Conservation (phyloP, 2,888 invertebrate genomes). For the Caenorhabditis angaria region DNA sequence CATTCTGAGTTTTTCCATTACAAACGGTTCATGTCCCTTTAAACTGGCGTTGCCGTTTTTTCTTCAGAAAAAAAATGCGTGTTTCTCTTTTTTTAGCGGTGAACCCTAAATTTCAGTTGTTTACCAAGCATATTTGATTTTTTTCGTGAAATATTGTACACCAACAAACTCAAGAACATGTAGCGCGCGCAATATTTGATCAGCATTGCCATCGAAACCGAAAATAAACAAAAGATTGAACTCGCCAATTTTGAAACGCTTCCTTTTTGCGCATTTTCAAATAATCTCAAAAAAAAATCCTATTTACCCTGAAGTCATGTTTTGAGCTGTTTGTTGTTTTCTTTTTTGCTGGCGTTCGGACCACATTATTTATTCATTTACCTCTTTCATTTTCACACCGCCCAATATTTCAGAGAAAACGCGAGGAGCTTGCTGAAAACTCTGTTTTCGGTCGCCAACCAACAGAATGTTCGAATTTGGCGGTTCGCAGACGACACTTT, state of each 20-base stretch:
- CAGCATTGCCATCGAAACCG: not conserved
- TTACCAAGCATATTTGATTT: not conserved
- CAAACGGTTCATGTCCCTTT: too few relatives aligned
- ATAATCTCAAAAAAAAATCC: not conserved
- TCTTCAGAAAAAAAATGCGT: too few relatives aligned
- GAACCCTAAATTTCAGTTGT: not conserved
- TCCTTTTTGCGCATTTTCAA: not conserved
- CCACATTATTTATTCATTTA: slow-evolving; percentile 4
- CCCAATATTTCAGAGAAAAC: slow-evolving; percentile 20
- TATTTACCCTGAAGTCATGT: not conserved
- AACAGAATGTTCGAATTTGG: slow-evolving; percentile 36
- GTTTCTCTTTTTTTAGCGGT: not conserved
- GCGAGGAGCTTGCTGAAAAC: slow-evolving; percentile 13
- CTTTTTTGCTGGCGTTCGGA: not conserved
- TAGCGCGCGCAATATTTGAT: not conserved
- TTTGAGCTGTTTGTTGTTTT: not conserved
- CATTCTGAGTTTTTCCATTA: too few relatives aligned
- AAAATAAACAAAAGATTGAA: not conserved
- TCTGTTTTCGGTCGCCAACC: too few relatives aligned
- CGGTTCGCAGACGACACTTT: slow-evolving; percentile 25
- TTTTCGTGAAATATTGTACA: not conserved
- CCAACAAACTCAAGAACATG: not conserved
- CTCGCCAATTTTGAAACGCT: not conserved
- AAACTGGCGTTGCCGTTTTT: not conserved
- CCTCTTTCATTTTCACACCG: not conserved